phyloP scores from a whole-genome alignment of 2,113 vertebrate species.

The Nothobranchius furzeri region DNA sequence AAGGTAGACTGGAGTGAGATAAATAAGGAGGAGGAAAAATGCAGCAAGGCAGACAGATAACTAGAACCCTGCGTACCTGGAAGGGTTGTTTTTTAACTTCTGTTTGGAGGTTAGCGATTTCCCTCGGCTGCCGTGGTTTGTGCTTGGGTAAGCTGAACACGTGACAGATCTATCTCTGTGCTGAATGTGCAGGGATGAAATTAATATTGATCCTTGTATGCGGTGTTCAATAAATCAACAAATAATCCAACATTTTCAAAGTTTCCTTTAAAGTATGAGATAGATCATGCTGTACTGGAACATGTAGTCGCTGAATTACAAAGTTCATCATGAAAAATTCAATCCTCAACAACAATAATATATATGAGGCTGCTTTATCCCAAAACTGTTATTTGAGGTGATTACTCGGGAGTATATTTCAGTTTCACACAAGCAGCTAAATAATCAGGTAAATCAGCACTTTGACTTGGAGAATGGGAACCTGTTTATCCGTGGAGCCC shows the following conservation, averaged over 20 bases:
- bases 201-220: slow-evolving; percentile 33
- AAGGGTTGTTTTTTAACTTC: slow-evolving; percentile 19
- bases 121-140: slow-evolving; percentile 26
- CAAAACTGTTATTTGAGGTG: background rate
- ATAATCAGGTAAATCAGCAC: background rate
- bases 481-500: slow-evolving; percentile 40
- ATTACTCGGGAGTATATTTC: slow-evolving; percentile 10
- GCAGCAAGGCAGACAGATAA: slow-evolving; percentile 34
- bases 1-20: slow-evolving; percentile 36
- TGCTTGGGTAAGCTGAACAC: slow-evolving; percentile 33
- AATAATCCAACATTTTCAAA: slow-evolving; percentile 28
- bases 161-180: slow-evolving; percentile 21
- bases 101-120: slow-evolving; percentile 17
- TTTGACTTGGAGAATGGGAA: slow-evolving; percentile 28
- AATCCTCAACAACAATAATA: background rate
- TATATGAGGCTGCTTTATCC: background rate
- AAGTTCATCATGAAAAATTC: background rate
- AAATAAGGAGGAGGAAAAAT: slow-evolving; percentile 34
- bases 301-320: background rate
- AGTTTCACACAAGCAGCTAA: background rate
- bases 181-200: slow-evolving; percentile 35
- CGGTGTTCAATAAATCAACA: slow-evolving; percentile 27
- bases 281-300: background rate
- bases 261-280: slow-evolving; percentile 20
- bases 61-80: slow-evolving; percentile 23